Base-by-base conservation (phyloP, 2,797 vertebrate genomes). In the Choloepus didactylus region DNA sequence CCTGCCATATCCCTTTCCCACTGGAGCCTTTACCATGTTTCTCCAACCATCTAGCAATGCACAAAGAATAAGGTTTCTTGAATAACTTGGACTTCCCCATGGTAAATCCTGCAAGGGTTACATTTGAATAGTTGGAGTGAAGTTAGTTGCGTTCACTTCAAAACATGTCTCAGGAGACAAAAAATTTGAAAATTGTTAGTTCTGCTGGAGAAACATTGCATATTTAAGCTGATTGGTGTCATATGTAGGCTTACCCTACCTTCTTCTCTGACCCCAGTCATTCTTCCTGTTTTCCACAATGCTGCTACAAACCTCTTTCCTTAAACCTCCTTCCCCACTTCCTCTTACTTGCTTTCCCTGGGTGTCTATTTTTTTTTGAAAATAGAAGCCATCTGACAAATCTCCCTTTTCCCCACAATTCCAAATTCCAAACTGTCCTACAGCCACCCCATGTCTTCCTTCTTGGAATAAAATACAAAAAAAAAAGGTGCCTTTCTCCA, bases 101-200 rank as follows among this genome's bases (percentile, higher is more conserved):
- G 56, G 12, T n/a, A 41, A 93, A 73, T 87, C 49, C n/a, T 54
- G 35, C 4, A 27, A 29, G 62, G 60, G 41, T 18, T 77, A 16
- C 6, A 10, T 44, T 66, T 73, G 29, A 9, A 15, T 64, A 75
- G 46, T 29, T 80, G 16, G 19, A 66, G 83, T 70, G 46, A 87
- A 62, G 16, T 86, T 59, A 49, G 18, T n/a, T 83, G 41, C 89
- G 75, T 93, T 64, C 89, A 14, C 38, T 82, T 91, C 41, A 41
- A 25, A 46, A 41, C 27, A 69, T 23, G 12, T 88, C 54, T 64
- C 23, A 73, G 67, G 41, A 88, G 49, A 56, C 87, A 27, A 88
- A 92, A 83, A 84, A 35, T 44, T 25, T 62, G 64, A 69, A 81
- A 72, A 14, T 23, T 82, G 21, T 84, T 60, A 46, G 56, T 59